These are phyloP conservation scores for Tenthredo scrophulariae DNA, from an alignment of 2,888 invertebrate genomes.

Conservation along the genomic window DNA sequence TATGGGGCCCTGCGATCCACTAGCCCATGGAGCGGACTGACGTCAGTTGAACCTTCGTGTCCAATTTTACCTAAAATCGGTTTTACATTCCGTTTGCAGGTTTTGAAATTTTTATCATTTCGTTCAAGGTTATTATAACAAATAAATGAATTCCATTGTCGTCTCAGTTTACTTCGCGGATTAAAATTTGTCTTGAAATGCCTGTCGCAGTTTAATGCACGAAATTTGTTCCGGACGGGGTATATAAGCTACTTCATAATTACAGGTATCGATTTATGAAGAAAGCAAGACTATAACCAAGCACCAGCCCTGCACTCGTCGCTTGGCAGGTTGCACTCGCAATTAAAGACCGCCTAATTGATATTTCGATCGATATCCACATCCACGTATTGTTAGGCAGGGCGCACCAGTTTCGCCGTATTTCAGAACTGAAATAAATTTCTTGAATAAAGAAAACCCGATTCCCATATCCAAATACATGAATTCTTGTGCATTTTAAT, in stretches of 20 bases:
- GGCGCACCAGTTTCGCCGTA: neutral
- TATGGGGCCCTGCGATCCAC: conserved; percentile 1
- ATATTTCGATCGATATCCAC: conserved; percentile 45
- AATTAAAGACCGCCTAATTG: conserved; percentile 43
- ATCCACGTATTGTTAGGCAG: neutral
- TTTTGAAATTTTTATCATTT: neutral
- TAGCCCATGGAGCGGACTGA: neutral
- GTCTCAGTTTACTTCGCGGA: neutral
- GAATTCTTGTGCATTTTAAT: neutral
- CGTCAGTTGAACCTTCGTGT: neutral
- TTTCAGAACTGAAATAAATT: neutral
- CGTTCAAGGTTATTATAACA: neutral
- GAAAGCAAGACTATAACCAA: conserved; percentile 53
- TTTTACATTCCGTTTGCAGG: neutral
- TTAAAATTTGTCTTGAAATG: neutral
- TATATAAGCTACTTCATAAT: conserved; percentile 66
- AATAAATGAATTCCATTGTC: neutral
- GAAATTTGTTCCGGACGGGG: conserved; percentile 23
- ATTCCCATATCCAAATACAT: neutral
- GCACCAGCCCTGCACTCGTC: conserved; percentile 25
- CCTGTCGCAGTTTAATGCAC: neutral
- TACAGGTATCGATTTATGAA: conserved; percentile 71
- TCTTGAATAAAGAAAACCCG: neutral
- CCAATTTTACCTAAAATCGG: neutral
- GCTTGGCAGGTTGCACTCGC: conserved; percentile 38